Percentiles rank a stretch among this genome's conserved stretches.
These are phyloP conservation scores for Plecotus auritus DNA, from an alignment of 2,113 vertebrate genomes.

Conservation along the genomic window DNA sequence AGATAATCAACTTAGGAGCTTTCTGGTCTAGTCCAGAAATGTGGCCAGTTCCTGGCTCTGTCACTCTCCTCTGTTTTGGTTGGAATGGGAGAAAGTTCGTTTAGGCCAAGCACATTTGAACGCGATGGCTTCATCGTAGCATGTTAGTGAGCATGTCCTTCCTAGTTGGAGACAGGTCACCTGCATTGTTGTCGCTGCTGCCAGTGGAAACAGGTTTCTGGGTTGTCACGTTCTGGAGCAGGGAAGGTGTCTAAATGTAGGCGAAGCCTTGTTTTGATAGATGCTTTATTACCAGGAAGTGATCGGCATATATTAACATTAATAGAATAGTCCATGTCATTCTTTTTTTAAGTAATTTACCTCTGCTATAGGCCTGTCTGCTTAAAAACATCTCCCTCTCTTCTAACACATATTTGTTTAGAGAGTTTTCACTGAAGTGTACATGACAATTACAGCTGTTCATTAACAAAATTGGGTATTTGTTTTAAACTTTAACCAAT, in stretches of 20 bases:
- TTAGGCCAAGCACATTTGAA: conserved; percentile 27
- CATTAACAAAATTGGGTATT: conserved; percentile 99
- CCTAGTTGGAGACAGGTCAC: conserved; percentile 57
- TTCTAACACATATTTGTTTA: conserved; percentile 99
- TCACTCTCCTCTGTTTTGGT: background rate
- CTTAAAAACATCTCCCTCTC: conserved; percentile 79
- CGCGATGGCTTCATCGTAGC: conserved; percentile 42
- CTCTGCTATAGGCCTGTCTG: conserved; percentile 80
- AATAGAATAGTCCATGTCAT: conserved; percentile 81
- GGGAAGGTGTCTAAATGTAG: conserved; percentile 56
- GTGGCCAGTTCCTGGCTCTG: conserved; percentile 31
- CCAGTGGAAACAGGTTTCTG: conserved; percentile 40
- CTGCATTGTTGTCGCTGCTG: background rate
- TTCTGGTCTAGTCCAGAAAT: conserved; percentile 58
- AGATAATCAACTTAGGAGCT: conserved; percentile 66
- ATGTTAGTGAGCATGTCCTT: conserved; percentile 63
- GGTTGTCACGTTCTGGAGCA: conserved; percentile 55
- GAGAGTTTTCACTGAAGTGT: conserved; percentile 96
- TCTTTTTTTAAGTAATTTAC: conserved; percentile 82
- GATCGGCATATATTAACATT: conserved; percentile 83
- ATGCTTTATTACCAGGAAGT: conserved; percentile 81
- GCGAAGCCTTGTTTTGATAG: conserved; percentile 81
- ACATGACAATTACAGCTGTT: conserved; percentile 98
- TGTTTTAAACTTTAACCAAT: conserved; percentile 99
- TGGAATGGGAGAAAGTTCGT: background rate